These are phyloP conservation scores for Cydia splendana DNA, from an alignment of 1,140 invertebrate genomes.

Conservation along the genomic window DNA sequence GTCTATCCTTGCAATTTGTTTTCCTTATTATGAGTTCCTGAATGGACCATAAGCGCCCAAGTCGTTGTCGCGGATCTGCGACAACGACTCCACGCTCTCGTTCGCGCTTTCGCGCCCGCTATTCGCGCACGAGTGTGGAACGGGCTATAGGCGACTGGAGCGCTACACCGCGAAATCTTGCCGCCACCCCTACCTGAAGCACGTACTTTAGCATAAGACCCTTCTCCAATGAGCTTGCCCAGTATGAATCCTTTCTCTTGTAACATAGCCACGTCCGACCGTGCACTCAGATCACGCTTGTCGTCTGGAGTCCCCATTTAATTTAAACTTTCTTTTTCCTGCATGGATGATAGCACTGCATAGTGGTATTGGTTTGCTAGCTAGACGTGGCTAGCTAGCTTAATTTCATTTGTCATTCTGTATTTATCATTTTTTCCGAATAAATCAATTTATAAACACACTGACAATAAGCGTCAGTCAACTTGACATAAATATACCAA, in stretches of 20 bases:
- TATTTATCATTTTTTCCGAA: neutral
- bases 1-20: too few species aligned
- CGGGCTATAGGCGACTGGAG: neutral
- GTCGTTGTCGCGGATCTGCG: too few species aligned
- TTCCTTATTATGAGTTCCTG: too few species aligned
- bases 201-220: conserved; percentile 72
- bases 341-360: conserved; percentile 47
- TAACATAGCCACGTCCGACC: conserved; percentile 63
- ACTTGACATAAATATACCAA: neutral
- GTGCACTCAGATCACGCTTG: conserved; percentile 60
- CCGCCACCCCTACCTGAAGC: conserved; percentile 1
- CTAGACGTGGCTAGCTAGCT: neutral
- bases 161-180: neutral
- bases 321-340: conserved; percentile 58
- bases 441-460: neutral
- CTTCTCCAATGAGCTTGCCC: conserved; percentile 69
- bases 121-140: too few species aligned
- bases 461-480: conserved; percentile 1
- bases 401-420: neutral
- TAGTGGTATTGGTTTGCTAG: conserved; percentile 41
- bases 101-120: too few species aligned
- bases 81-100: too few species aligned
- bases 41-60: too few species aligned
- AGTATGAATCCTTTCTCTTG: conserved; percentile 70
- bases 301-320: conserved; percentile 61